Evolutionary conservation across 2,797 vertebrate species (phyloP).

Genomic region (Menidia menidia): DNA sequence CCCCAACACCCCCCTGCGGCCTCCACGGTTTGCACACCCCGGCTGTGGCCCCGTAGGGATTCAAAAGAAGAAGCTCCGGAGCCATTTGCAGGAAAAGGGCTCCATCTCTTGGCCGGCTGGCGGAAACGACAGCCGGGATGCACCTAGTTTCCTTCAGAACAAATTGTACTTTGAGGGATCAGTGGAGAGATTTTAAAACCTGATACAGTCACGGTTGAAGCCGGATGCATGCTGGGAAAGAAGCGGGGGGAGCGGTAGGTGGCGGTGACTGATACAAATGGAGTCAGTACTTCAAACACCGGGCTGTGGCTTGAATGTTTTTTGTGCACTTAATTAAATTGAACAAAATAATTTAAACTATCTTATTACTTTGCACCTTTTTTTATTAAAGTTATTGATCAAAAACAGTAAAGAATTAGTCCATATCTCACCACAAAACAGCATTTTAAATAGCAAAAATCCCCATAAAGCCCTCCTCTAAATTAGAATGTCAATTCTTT

Average conservation of each 20-base stretch:
- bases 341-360: background rate
- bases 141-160: slow-evolving; percentile 45
- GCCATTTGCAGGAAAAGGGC: slow-evolving; percentile 54
- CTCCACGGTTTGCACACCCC: slow-evolving; percentile 13
- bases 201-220: slow-evolving; percentile 43
- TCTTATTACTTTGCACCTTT: background rate
- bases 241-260: slow-evolving; percentile 24
- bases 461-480: no score
- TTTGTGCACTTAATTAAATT: background rate
- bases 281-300: background rate
- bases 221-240: slow-evolving; percentile 59
- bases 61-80: background rate
- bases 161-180: slow-evolving; percentile 61
- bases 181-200: slow-evolving; percentile 55
- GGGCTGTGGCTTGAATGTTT: background rate
- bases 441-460: no score
- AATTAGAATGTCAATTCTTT: no score
- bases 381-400: background rate
- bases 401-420: background rate
- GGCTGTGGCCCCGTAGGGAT: background rate
- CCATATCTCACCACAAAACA: background rate
- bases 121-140: background rate
- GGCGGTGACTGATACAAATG: slow-evolving; percentile 28
- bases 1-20: slow-evolving; percentile 48
- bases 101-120: slow-evolving; percentile 59